These are phyloP conservation scores for Serrognathus titanus DNA, from an alignment of 2,888 invertebrate species.

Conservation along the genomic window DNA sequence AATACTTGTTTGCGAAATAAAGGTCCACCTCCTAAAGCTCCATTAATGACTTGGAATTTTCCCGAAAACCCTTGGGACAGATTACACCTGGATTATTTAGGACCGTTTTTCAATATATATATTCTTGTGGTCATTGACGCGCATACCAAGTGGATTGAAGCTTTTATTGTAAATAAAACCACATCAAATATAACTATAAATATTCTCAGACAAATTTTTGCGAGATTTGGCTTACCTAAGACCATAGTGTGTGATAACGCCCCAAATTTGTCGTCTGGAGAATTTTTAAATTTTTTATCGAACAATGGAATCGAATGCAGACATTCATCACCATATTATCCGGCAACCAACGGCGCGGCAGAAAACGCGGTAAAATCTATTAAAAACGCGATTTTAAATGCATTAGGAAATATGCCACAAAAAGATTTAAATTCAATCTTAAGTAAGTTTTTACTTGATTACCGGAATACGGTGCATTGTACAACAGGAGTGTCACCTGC, in stretches of 20 bases:
- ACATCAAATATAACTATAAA: constrained; percentile 21
- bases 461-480: constrained; percentile 5
- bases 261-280: constrained; percentile 26
- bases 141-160: constrained; percentile 27
- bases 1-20: constrained; percentile 5
- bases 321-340: constrained; percentile 17
- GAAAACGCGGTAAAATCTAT: constrained; percentile 21
- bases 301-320: constrained; percentile 16
- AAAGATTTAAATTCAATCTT: neutral
- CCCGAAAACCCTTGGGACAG: constrained; percentile 26
- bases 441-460: constrained; percentile 19
- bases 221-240: constrained; percentile 31
- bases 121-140: constrained; percentile 26
- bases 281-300: constrained; percentile 22
- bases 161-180: constrained; percentile 19
- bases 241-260: constrained; percentile 33
- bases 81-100: constrained; percentile 30
- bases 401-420: no score
- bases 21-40: constrained; percentile 1
- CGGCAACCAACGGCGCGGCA: constrained; percentile 22
- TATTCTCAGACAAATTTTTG: constrained; percentile 20
- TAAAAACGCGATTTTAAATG: constrained; percentile 16
- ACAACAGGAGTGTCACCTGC: constrained; percentile 13
- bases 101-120: constrained; percentile 23
- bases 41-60: constrained; percentile 4